Conservation (phyloP, 2,888 invertebrate genomes). For the Brachynemurus nebulosus region DNA sequence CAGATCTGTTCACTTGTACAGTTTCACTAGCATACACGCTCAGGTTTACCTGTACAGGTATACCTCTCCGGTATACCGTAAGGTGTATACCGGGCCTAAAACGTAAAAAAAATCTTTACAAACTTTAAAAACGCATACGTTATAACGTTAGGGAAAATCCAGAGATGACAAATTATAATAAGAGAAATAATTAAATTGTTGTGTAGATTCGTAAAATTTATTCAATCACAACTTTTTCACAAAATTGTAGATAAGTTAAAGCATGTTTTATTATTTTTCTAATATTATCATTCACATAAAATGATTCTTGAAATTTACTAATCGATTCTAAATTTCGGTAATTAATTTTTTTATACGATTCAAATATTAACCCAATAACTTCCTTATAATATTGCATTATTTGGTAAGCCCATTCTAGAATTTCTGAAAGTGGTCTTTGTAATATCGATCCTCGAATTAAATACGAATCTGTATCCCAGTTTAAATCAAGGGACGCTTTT, state of each 20-base stretch:
- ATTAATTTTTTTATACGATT: conserved; percentile 21
- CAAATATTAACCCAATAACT: conserved; percentile 22
- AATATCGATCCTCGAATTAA: conserved; percentile 25
- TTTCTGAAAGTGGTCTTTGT: conserved; percentile 25
- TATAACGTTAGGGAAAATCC: no score
- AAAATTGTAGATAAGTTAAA: conserved; percentile 23
- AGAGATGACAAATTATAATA: no score
- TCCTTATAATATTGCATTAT: conserved; percentile 24
- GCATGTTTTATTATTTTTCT: conserved; percentile 15
- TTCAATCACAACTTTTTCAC: conserved; percentile 13
- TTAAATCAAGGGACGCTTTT: conserved; percentile 25
- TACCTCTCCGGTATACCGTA: no score
- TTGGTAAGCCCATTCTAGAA: conserved; percentile 24
- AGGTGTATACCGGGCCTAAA: no score
- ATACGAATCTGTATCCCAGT: conserved; percentile 14
- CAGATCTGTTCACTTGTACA: no score
- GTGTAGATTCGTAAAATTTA: no score
- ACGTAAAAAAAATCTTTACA: no score
- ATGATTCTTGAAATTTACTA: conserved; percentile 21
- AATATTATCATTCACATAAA: conserved; percentile 23
- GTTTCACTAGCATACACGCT: no score
- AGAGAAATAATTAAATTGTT: no score
- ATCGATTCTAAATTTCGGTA: conserved; percentile 22
- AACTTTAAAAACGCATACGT: no score
- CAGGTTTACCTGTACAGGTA: no score